These are phyloP conservation scores for Struthio camelus DNA, from an alignment of 2,113 vertebrate species.

Conservation along the genomic window DNA sequence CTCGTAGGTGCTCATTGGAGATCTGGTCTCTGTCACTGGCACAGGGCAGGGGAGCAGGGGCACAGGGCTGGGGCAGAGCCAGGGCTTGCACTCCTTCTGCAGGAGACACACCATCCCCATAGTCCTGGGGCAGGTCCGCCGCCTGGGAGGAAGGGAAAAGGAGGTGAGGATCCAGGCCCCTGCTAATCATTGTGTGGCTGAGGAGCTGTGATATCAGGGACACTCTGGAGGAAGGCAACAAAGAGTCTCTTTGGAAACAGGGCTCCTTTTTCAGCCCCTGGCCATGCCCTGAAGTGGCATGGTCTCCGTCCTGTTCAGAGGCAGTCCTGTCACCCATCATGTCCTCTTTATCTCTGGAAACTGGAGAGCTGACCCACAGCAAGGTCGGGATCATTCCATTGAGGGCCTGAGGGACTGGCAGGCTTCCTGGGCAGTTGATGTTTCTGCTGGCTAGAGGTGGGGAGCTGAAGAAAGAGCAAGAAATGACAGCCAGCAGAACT, in stretches of 20 bases:
- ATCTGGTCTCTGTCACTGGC: slow-evolving; percentile 72
- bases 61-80: slow-evolving; percentile 39
- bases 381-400: neutral
- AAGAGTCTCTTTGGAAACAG: slow-evolving; percentile 75
- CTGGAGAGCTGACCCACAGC: neutral
- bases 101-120: slow-evolving; percentile 62
- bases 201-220: slow-evolving; percentile 83
- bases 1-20: slow-evolving; percentile 79
- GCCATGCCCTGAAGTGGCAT: slow-evolving; percentile 56
- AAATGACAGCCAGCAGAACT: neutral
- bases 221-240: slow-evolving; percentile 71
- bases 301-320: slow-evolving; percentile 70
- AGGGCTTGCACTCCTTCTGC: slow-evolving; percentile 66
- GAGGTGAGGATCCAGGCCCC: slow-evolving; percentile 71
- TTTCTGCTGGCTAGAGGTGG: neutral
- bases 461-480: slow-evolving; percentile 18
- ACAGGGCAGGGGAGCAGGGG: slow-evolving; percentile 35
- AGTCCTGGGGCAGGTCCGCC: slow-evolving; percentile 71
- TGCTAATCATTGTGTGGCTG: slow-evolving; percentile 73
- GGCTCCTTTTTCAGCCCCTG: slow-evolving; percentile 69
- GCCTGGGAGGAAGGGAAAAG: slow-evolving; percentile 71
- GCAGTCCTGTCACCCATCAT: slow-evolving; percentile 73
- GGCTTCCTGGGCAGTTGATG: neutral
- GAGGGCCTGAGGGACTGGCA: neutral
- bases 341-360: neutral